Evolutionary conservation across 1,140 invertebrate species (phyloP).

Genomic region (Lucilia sericata): DNA sequence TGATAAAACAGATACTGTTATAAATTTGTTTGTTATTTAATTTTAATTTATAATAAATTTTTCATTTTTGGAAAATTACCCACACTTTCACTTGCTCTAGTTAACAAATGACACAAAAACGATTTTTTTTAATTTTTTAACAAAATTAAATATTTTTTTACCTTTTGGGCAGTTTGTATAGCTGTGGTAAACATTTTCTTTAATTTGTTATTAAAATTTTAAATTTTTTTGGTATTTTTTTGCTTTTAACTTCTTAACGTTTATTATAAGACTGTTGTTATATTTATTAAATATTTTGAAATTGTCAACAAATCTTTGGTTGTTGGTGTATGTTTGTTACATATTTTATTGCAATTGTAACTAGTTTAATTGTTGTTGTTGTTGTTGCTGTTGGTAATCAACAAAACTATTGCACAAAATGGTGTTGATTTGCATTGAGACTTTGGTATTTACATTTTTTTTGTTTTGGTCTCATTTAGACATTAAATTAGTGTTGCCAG

Average conservation of each 20-base stretch:
- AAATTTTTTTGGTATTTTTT: background rate
- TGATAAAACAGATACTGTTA: too few relatives aligned
- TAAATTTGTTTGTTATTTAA: too few relatives aligned
- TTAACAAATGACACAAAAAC: too few relatives aligned
- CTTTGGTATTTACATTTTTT: background rate
- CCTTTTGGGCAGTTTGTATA: background rate
- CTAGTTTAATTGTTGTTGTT: background rate
- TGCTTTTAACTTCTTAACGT: background rate
- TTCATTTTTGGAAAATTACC: too few relatives aligned
- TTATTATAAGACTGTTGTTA: background rate
- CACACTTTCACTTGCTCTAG: too few relatives aligned
- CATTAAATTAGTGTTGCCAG: too few relatives aligned
- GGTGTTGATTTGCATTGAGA: background rate
- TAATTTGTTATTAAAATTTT: background rate
- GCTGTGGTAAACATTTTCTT: background rate
- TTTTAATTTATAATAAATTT: too few relatives aligned
- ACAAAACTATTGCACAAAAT: constrained; percentile 23
- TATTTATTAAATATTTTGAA: background rate
- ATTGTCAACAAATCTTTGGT: background rate
- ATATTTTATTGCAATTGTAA: constrained; percentile 5
- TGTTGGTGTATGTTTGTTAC: background rate
- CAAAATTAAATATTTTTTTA: background rate
- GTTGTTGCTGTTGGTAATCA: background rate
- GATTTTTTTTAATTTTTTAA: background rate
- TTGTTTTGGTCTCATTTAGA: too few relatives aligned